Base-by-base conservation (phyloP, 2,113 vertebrate species). In the Pollimyrus isidori region DNA sequence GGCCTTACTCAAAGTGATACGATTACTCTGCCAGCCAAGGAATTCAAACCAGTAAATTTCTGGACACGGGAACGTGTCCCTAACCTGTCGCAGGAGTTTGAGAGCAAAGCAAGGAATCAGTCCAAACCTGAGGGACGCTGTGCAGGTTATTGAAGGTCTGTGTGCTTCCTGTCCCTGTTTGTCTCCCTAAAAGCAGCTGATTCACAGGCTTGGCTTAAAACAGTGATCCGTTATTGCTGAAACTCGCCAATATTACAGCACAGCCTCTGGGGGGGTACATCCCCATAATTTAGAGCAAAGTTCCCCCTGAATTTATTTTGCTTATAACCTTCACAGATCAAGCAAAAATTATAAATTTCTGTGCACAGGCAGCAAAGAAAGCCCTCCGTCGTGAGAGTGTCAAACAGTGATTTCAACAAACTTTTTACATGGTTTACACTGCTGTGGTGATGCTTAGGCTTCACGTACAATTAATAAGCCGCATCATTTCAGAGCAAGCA, bases 181-280 rank as follows among this genome's bases (percentile, higher is more conserved):
- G 96, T 96, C 94, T 96, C 96, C 96, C 95, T 96, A 96, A 96
- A 96, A 95, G 96, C 94, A 95, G 91, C 89, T 92, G 91, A 90
- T 94, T 95, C 92, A 95, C 93, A 93, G 92, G 93, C 92, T 93
- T 91, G 95, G 94, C 93, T 93, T 92, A 95, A 95, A 95, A 96
- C 95, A 96, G 95, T 96, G 95, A 96, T 95, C 94, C 94, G 95
- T 96, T 95, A 96, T 95, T 95, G 94, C 94, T 56, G 90, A 90
- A 95, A 94, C 92, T 92, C 94, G 95, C 92, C 93, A 93, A 95
- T 95, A 95, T 96, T 95, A 96, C 94, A 89, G 92, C 80, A 89
- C 90, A 94, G 95, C 93, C 96, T 95, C 93, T 92, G 89, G 94
- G 53, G 13, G 93, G 96, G 95, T 94, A 91, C 52, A 92, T 91